phyloP scores from a whole-genome alignment of 2,113 vertebrate species.

The Odocoileus hemionus region DNA sequence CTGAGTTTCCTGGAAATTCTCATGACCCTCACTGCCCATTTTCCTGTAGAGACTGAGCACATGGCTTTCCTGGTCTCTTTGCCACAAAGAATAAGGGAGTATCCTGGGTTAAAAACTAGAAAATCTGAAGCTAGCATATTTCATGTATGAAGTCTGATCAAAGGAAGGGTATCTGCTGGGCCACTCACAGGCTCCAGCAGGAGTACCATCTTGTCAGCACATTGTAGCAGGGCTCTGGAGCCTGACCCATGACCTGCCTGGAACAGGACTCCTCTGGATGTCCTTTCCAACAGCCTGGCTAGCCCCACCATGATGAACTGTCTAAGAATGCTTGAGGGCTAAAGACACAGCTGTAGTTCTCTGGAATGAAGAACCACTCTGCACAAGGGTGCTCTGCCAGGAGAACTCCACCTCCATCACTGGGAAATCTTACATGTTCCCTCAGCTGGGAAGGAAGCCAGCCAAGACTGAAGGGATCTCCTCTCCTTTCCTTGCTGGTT shows the following conservation, averaged over 20 bases:
- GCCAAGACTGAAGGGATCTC: neutral
- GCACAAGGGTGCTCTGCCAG: neutral
- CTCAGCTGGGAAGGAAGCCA: neutral
- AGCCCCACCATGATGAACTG: neutral
- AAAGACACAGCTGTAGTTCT: neutral
- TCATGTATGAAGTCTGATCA: neutral
- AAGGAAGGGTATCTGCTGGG: neutral
- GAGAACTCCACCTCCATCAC: neutral
- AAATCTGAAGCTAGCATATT: neutral
- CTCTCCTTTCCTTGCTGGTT: neutral
- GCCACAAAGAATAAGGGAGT: neutral
- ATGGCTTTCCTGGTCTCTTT: neutral
- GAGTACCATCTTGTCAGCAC: neutral
- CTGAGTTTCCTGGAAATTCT: conserved; percentile 5
- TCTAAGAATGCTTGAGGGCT: neutral
- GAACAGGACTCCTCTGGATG: neutral
- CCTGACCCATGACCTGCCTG: neutral
- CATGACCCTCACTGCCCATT: neutral
- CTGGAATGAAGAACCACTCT: neutral
- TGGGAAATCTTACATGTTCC: neutral
- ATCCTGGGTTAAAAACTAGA: neutral
- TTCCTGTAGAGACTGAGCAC: neutral
- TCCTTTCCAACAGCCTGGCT: neutral
- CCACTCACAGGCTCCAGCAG: neutral
- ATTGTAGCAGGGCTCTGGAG: neutral